Conservation (phyloP, 2,888 invertebrate species). For the Xestia c-nigrum region DNA sequence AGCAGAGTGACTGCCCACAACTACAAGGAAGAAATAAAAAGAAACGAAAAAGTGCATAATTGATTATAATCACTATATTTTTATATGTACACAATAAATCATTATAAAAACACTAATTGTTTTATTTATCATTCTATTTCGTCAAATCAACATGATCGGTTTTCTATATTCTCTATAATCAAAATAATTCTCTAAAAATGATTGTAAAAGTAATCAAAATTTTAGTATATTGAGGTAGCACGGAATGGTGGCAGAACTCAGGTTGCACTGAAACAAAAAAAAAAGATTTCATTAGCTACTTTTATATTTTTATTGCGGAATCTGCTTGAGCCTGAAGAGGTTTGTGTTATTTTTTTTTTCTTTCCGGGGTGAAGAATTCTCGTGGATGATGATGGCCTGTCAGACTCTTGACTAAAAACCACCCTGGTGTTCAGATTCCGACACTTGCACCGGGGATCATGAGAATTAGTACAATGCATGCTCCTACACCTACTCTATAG, state of each 20-base stretch:
- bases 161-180: slow-evolving; percentile 63
- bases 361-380: too few relatives aligned
- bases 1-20: slow-evolving; percentile 88
- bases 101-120: slow-evolving; percentile 66
- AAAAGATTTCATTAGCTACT: not conserved
- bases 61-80: slow-evolving; percentile 63
- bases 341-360: not conserved
- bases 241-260: slow-evolving; percentile 36
- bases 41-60: slow-evolving; percentile 78
- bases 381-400: too few relatives aligned
- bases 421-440: too few relatives aligned
- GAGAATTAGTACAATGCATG: too few relatives aligned
- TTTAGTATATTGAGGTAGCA: slow-evolving; percentile 41
- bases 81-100: slow-evolving; percentile 75
- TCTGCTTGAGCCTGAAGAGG: not conserved
- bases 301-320: not conserved
- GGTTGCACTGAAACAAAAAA: slow-evolving; percentile 71
- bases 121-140: slow-evolving; percentile 64
- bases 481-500: too few relatives aligned
- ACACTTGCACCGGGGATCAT: too few relatives aligned
- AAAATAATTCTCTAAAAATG: slow-evolving; percentile 63
- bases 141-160: slow-evolving; percentile 73
- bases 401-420: too few relatives aligned
- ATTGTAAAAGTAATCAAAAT: slow-evolving; percentile 65
- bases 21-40: slow-evolving; percentile 77